phyloP scores from a whole-genome alignment of 2,888 invertebrate genomes.

The Stenodema calcarata region DNA sequence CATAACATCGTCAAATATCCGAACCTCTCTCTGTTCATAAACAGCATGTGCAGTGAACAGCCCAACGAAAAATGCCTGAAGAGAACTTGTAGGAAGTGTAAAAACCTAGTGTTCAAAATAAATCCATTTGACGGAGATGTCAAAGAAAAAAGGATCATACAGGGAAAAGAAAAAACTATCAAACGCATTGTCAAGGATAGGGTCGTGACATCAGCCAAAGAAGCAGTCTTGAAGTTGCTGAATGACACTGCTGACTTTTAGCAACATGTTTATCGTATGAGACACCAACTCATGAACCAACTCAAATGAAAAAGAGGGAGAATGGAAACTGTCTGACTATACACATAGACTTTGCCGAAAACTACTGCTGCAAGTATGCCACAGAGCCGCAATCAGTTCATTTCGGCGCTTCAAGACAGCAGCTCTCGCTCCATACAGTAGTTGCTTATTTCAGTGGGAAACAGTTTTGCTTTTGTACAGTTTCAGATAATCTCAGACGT shows the following conservation, averaged over 20 bases:
- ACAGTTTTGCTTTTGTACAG: neutral
- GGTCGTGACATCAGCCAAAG: neutral
- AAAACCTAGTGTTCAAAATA: neutral
- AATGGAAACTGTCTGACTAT: conserved; percentile 38
- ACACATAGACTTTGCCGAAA: neutral
- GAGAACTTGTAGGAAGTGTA: neutral
- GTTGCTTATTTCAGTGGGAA: neutral
- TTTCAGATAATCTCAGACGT: conserved; percentile 39
- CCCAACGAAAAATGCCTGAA: neutral
- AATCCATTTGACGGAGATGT: neutral
- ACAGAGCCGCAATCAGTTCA: conserved; percentile 57
- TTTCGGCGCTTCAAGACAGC: neutral
- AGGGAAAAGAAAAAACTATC: neutral
- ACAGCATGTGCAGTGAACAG: conserved; percentile 13
- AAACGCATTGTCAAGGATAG: neutral
- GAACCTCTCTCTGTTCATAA: neutral
- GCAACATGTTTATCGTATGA: neutral
- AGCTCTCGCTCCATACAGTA: neutral
- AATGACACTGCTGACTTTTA: neutral
- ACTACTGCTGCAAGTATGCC: neutral
- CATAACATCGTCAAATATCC: conserved; percentile 10
- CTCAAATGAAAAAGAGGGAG: neutral
- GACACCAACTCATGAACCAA: neutral
- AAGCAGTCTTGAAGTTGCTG: neutral
- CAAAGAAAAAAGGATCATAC: neutral